These are phyloP conservation scores for Corydoras maculifer DNA, from an alignment of 2,113 vertebrate genomes.

Conservation along the genomic window DNA sequence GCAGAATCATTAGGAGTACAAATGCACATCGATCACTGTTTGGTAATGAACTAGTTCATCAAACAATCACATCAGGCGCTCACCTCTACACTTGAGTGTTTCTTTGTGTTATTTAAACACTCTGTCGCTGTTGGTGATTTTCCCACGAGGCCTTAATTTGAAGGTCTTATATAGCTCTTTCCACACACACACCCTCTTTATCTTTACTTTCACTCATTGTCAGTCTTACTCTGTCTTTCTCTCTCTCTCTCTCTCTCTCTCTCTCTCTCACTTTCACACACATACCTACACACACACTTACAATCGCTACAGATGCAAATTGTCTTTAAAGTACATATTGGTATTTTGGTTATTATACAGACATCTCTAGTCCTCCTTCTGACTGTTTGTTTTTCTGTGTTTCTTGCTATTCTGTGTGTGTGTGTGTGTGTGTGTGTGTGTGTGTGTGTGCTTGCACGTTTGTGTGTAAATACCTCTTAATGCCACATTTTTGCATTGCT, in stretches of 20 bases:
- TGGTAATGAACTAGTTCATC: background rate
- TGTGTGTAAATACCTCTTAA: background rate
- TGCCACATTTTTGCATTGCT: background rate
- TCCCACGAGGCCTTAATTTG: conserved; percentile 10
- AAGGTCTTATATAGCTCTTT: conserved; percentile 5
- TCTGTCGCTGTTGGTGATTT: conserved; percentile 1
- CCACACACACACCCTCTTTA: conserved; percentile 14
- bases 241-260: conserved; percentile 11
- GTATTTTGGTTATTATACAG: background rate
- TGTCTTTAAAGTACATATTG: conserved; percentile 13
- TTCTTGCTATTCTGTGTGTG: too few species aligned
- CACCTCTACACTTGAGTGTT: conserved; percentile 8
- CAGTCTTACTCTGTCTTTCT: background rate
- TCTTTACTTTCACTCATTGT: conserved; percentile 14
- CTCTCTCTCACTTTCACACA: conserved; percentile 6
- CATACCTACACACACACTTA: conserved; percentile 16
- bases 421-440: conserved; percentile 1
- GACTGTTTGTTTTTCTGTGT: too few species aligned
- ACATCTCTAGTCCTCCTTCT: too few species aligned
- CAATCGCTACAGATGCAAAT: conserved; percentile 16
- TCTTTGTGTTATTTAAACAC: background rate
- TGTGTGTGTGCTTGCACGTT: background rate
- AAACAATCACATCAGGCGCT: background rate
- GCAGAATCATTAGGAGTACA: background rate
- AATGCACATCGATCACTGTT: background rate